These are phyloP conservation scores for Oryzias curvinotus DNA, from an alignment of 2,113 vertebrate species.

Conservation along the genomic window DNA sequence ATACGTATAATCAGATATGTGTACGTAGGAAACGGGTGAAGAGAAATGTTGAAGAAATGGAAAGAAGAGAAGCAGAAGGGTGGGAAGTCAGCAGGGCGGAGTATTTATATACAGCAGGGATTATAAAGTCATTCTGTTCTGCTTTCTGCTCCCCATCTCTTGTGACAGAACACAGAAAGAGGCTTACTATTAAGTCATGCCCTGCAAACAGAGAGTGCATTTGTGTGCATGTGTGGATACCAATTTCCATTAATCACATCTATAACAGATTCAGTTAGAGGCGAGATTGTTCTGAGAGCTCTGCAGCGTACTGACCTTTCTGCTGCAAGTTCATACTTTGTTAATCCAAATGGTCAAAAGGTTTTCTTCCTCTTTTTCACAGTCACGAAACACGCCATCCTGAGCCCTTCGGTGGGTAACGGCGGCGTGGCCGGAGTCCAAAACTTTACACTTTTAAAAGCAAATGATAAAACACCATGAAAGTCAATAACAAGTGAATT, in stretches of 20 bases:
- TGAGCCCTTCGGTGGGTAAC: conserved; percentile 27
- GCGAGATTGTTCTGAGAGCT: conserved; percentile 37
- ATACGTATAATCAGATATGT: conserved; percentile 52
- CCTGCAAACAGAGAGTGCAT: conserved; percentile 52
- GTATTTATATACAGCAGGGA: conserved; percentile 69
- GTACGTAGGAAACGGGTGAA: conserved; percentile 29
- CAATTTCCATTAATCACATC: conserved; percentile 60
- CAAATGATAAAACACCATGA: conserved; percentile 68
- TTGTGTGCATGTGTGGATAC: conserved; percentile 27
- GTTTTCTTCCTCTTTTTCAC: conserved; percentile 22
- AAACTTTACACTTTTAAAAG: conserved; percentile 64
- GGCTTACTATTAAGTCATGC: conserved; percentile 70
- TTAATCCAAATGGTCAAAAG: conserved; percentile 19
- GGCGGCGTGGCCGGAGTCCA: conserved; percentile 53
- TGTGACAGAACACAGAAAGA: conserved; percentile 69
- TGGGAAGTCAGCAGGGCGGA: conserved; percentile 61
- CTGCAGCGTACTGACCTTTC: conserved; percentile 42
- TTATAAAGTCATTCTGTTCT: conserved; percentile 74
- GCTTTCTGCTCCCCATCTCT: conserved; percentile 70
- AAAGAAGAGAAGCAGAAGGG: conserved; percentile 26
- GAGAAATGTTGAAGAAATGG: conserved; percentile 43
- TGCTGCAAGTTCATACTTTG: conserved; percentile 16
- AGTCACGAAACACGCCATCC: not conserved
- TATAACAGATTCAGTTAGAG: conserved; percentile 50
- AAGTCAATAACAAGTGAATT: conserved; percentile 62